Evolutionary conservation across 2,113 vertebrate genomes (phyloP).

Genomic region (Bettongia penicillata): DNA sequence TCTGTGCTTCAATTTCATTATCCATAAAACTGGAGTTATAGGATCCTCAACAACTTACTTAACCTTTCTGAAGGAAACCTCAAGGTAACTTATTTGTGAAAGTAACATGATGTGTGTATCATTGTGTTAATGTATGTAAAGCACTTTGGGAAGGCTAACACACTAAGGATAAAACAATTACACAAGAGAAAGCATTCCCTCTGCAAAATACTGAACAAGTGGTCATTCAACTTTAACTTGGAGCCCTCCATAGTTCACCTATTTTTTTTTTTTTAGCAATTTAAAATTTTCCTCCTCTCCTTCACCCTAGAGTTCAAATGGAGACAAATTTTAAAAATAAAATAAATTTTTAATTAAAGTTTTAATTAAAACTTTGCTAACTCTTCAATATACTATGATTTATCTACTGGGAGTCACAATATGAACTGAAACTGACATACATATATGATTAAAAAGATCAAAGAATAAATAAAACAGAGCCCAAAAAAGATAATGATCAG

Average conservation of each 20-base stretch:
- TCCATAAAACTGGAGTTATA: not conserved
- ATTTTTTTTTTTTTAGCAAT: not conserved
- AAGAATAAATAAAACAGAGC: slow-evolving; percentile 2
- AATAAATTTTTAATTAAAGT: too few relatives aligned
- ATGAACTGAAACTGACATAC: not conserved
- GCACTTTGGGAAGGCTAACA: not conserved
- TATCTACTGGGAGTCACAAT: not conserved
- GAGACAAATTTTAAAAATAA: not conserved
- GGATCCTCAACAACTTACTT: not conserved
- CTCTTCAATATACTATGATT: not conserved
- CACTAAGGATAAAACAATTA: not conserved
- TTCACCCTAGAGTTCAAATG: not conserved
- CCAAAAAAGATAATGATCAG: not conserved
- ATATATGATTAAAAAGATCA: not conserved
- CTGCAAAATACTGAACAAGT: not conserved
- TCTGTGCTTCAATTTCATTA: not conserved
- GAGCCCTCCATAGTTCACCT: not conserved
- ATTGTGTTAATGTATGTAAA: not conserved
- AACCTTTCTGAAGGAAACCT: too few relatives aligned
- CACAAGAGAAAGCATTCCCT: not conserved
- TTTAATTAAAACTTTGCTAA: not conserved
- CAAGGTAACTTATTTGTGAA: not conserved
- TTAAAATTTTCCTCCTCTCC: not conserved
- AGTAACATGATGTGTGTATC: not conserved
- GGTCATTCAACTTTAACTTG: not conserved